Evolutionary conservation across 2,113 vertebrate genomes (phyloP), one percentile per base, ranked within the genome.

Genomic region (Nymphicus hollandicus): DNA sequence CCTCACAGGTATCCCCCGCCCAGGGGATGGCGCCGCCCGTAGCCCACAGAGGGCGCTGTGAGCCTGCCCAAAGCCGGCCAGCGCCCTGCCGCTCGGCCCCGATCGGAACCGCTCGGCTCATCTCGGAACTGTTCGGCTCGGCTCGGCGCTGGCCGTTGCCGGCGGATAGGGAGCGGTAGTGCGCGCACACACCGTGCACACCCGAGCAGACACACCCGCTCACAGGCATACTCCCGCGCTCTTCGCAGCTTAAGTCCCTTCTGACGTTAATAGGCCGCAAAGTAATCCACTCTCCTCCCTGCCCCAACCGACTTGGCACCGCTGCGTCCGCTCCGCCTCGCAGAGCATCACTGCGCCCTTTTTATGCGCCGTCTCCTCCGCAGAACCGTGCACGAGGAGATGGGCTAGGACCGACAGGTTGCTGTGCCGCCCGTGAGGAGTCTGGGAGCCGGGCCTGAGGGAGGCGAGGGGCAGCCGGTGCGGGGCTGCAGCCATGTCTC

Each of bases 31-130:
- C 82, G 37, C 97, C 55, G 10, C 72, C 41, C 68, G 53, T 52
- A 17, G 55, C 97, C 98, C 93, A 98, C 95, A 98, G 98, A 98
- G 98, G 98, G 98, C 97, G 98, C 98, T 91, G 65, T 77, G 91
- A 97, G 93, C 97, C 92, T 86, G 89, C 91, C 94, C 97, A 97
- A 91, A 46, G 52, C 33, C 5, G n/a, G 27, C 65, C 44, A 18
- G 55, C 19, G 27, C 27, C 37, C 39, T 13, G 17, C 44, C n/a
- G 47, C 77, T 63, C 60, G 25, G 66, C 43, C 9, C 17, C 23
- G 13, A 52, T 74, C 61, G 78, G 60, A 6, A 10, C 64, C 24
- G 11, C 41, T 43, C 47, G 63, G 46, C 71, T 23, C 55, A 8
- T 14, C 65, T 55, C 66, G 56, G 65, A 2, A 2, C 49, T 29